These are phyloP conservation scores for Nixonia krombeini DNA, from an alignment of 1,140 invertebrate species.

Conservation along the genomic window DNA sequence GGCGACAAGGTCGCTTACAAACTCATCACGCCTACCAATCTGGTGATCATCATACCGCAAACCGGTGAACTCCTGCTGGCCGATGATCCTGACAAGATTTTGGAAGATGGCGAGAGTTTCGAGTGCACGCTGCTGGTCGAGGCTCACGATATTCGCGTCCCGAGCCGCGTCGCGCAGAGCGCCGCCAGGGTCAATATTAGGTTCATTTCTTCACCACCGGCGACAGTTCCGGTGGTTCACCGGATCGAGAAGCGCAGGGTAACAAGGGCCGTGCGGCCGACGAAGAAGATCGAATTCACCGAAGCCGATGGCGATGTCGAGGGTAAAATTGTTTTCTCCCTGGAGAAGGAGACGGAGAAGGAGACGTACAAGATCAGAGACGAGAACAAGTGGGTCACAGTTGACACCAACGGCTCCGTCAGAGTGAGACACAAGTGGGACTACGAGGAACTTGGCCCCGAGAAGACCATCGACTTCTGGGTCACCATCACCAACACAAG, in stretches of 20 bases:
- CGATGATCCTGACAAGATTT: constrained; percentile 75
- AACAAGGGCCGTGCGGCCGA: constrained; percentile 89
- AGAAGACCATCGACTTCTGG: constrained; percentile 97
- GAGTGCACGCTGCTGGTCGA: constrained; percentile 81
- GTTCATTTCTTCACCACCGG: constrained; percentile 76
- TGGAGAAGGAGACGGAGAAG: constrained; percentile 92
- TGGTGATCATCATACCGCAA: constrained; percentile 90
- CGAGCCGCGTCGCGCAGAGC: constrained; percentile 77
- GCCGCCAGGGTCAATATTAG: constrained; percentile 84
- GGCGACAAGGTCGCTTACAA: constrained; percentile 89
- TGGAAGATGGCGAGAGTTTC: constrained; percentile 72
- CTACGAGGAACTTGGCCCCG: constrained; percentile 94
- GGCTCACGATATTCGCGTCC: constrained; percentile 85
- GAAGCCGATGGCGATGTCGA: constrained; percentile 92
- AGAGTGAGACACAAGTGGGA: constrained; percentile 97
- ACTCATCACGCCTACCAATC: constrained; percentile 81
- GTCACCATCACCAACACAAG: constrained; percentile 92
- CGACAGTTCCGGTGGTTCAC: constrained; percentile 69
- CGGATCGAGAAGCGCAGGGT: constrained; percentile 84
- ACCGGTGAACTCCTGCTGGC: constrained; percentile 89
- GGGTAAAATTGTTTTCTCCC: constrained; percentile 88
- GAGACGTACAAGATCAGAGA: constrained; percentile 95
- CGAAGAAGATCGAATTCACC: constrained; percentile 92
- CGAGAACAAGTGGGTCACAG: constrained; percentile 94
- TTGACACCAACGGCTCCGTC: constrained; percentile 91